Base-by-base conservation (phyloP, 2,113 vertebrate genomes). In the Ancistrus triradiatus region DNA sequence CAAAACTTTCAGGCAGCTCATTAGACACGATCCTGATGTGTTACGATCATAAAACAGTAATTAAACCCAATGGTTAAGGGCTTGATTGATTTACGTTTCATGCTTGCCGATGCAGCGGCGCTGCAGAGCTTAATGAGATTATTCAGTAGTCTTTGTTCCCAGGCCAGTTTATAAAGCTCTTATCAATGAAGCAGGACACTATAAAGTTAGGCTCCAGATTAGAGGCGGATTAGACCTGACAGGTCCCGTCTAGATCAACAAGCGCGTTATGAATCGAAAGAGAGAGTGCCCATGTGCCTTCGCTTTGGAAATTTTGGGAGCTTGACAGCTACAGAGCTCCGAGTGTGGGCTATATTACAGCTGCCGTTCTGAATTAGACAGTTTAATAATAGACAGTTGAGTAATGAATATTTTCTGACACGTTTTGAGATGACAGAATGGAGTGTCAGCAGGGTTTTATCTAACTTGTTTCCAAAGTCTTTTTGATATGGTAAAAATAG, bases 131-230 rank as follows among this genome's bases (percentile, higher is more conserved):
- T 59, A 50, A 73, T 70, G 11, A 61, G 69, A 70, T 74, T 74
- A 72, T 55, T 56, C 49, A 43, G 28, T 48, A 61, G 33, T 42
- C 59, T 58, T 70, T 68, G 56, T 63, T 61, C 47, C 48, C n/a
- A 58, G 15, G 59, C 56, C 14, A 31, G 22, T 73, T 60, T 72
- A 63, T 35, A 49, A 43, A 52, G 51, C 55, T 52, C 10, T 55
- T 63, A 67, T 52, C 49, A 74, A 67, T 67, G 66, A 37, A 63
- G 72, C 66, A 9, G 66, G 69, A 72, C 18, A 58, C 58, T 57
- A 37, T 17, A 64, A 15, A 8, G 57, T 49, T 6, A 59, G 56
- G 51, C 43, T 17, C 40, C 42, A 15, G 60, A 61, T 37, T 25
- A 14, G 42, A 25, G 31, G 49, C 66, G 73, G 59, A 56, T 66